These are phyloP conservation scores for Rhynchomys soricoides DNA, from an alignment of 2,113 vertebrate genomes.

Conservation along the genomic window DNA sequence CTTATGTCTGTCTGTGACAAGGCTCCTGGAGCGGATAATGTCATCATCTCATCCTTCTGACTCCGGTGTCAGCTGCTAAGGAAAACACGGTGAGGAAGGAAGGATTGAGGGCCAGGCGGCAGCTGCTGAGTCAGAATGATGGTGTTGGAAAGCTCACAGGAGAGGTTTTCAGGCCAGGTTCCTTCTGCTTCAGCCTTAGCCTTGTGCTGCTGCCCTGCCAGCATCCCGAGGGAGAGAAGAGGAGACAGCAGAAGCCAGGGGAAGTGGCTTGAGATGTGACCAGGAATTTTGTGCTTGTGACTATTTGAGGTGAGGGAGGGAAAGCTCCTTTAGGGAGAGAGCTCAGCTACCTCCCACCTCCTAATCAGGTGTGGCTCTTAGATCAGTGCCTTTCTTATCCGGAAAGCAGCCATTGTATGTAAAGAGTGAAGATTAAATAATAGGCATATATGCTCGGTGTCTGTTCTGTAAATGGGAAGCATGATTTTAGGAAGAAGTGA, in stretches of 20 bases:
- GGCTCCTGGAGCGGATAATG: background rate
- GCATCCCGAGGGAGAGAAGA: background rate
- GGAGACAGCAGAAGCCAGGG: background rate
- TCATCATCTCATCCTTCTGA: background rate
- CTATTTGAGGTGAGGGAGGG: background rate
- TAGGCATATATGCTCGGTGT: background rate
- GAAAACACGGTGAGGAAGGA: background rate
- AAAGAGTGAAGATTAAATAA: background rate
- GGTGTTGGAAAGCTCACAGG: background rate
- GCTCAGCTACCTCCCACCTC: background rate
- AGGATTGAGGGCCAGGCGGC: background rate
- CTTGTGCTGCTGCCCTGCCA: background rate
- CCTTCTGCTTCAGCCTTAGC: background rate
- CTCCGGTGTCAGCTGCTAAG: background rate
- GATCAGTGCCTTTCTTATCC: background rate
- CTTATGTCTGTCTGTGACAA: background rate
- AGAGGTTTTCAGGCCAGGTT: background rate
- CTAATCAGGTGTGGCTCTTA: background rate
- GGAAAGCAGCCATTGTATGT: background rate
- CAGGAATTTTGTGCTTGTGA: background rate
- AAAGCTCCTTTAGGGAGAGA: background rate
- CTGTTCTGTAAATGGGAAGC: background rate
- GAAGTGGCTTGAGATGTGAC: background rate
- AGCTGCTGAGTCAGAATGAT: constrained; percentile 2
- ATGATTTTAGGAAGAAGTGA: background rate